Conservation (phyloP, 2,888 invertebrate species). For the Coremacera marginata region DNA sequence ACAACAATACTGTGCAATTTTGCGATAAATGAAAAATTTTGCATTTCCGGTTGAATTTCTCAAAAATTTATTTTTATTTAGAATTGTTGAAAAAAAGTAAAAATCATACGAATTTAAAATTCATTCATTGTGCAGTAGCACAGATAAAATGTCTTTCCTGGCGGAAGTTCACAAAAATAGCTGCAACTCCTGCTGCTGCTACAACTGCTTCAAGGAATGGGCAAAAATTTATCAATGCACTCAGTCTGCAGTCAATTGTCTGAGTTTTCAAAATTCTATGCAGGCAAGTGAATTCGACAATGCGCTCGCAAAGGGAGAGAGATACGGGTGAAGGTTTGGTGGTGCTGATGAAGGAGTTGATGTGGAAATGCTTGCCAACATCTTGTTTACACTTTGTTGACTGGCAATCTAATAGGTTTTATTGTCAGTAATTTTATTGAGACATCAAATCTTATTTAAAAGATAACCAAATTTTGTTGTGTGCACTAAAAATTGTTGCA, state of each 20-base stretch:
- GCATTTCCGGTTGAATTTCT: slow-evolving; percentile 21
- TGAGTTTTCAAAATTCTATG: not conserved
- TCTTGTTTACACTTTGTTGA: slow-evolving; percentile 19
- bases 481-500: not conserved
- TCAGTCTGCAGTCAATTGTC: too few relatives aligned
- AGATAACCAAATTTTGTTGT: not conserved
- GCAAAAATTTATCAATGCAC: not conserved
- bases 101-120: slow-evolving; percentile 10
- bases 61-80: not conserved
- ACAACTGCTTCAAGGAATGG: not conserved
- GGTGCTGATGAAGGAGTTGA: not conserved
- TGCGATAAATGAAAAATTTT: slow-evolving; percentile 27
- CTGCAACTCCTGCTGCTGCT: not conserved
- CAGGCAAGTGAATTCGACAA: too few relatives aligned
- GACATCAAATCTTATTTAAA: not conserved
- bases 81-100: not conserved
- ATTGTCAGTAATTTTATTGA: not conserved
- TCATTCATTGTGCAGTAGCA: slow-evolving; percentile 1
- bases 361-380: slow-evolving; percentile 1
- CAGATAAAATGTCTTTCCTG: slow-evolving; percentile 26
- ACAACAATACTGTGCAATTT: slow-evolving; percentile 23
- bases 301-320: not conserved
- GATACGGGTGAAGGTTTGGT: not conserved
- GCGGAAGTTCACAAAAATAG: not conserved
- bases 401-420: not conserved